A percentile compares a stretch with the other conserved stretches of the same genome.
These are phyloP conservation scores for Lasioglossum calceatum DNA, from an alignment of 2,888 invertebrate species.

Conservation along the genomic window DNA sequence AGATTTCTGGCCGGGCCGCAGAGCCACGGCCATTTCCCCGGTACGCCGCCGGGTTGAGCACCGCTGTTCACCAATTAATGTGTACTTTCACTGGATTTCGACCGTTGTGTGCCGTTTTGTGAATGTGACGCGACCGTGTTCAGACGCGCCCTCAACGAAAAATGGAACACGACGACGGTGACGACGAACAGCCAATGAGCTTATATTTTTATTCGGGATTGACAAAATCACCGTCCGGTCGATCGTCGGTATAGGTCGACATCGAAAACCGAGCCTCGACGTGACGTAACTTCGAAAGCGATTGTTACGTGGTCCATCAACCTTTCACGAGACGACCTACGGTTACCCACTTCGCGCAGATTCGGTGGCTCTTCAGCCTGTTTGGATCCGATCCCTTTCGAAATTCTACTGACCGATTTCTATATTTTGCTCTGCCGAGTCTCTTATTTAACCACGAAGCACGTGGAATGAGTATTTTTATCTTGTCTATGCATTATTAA, in stretches of 20 bases:
- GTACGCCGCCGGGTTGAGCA: constrained; percentile 60
- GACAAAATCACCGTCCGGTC: neutral
- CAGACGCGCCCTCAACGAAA: neutral
- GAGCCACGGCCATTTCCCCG: neutral
- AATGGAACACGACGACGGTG: neutral
- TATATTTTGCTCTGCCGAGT: neutral
- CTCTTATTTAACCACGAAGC: neutral
- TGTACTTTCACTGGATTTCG: constrained; percentile 81
- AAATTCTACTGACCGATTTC: neutral
- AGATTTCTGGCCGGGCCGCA: constrained; percentile 56
- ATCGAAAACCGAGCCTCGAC: constrained; percentile 19
- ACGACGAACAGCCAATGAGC: neutral
- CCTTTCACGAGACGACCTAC: constrained; percentile 45
- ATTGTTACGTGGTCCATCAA: constrained; percentile 55
- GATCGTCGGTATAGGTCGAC: constrained; percentile 16
- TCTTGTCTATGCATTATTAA: neutral
- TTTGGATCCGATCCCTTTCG: neutral
- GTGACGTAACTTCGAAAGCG: constrained; percentile 63
- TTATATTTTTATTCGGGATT: constrained; percentile 3
- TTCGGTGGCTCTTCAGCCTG: neutral
- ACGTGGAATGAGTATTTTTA: neutral
- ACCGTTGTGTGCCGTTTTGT: constrained; percentile 28
- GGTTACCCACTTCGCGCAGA: neutral
- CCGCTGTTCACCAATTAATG: constrained; percentile 70
- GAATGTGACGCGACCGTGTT: neutral